phyloP scores from a whole-genome alignment of 2,113 vertebrate genomes.

The Urocynchramus pylzowi region DNA sequence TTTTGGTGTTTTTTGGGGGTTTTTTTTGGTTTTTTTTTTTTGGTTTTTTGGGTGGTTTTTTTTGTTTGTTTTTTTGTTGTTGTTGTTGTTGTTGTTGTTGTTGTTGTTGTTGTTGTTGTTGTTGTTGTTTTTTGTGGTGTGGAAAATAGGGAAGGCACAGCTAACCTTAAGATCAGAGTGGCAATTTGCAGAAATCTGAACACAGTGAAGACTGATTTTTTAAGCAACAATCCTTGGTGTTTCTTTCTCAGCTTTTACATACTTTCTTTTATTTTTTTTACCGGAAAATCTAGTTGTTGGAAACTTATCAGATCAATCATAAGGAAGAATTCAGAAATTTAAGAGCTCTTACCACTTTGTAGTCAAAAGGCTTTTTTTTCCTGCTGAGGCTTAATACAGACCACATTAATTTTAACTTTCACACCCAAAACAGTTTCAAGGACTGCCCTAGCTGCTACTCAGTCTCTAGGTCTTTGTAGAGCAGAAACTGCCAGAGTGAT shows the following conservation, averaged over 20 bases:
- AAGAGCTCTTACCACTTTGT: not conserved
- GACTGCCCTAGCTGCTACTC: not conserved
- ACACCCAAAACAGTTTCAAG: not conserved
- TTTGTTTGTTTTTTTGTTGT: not conserved
- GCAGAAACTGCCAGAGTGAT: not conserved
- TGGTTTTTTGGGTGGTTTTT: too few species aligned
- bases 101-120: too few species aligned
- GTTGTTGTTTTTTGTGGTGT: not conserved
- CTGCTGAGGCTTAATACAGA: not conserved
- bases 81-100: too few species aligned
- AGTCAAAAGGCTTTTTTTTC: not conserved
- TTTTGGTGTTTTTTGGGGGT: not conserved
- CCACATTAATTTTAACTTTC: not conserved
- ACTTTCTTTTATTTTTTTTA: not conserved
- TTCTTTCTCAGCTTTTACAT: not conserved
- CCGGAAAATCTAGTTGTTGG: not conserved
- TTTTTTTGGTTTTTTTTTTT: slow-evolving; percentile 64
- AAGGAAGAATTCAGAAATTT: not conserved
- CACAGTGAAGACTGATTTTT: slow-evolving; percentile 26
- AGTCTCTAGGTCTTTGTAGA: not conserved
- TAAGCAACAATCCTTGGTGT: not conserved
- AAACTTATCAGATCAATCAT: not conserved
- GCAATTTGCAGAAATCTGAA: slow-evolving; percentile 55
- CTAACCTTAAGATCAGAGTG: slow-evolving; percentile 64
- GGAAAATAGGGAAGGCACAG: not conserved